Conservation (phyloP, 2,888 invertebrate genomes). For the Lasius fuliginosus region DNA sequence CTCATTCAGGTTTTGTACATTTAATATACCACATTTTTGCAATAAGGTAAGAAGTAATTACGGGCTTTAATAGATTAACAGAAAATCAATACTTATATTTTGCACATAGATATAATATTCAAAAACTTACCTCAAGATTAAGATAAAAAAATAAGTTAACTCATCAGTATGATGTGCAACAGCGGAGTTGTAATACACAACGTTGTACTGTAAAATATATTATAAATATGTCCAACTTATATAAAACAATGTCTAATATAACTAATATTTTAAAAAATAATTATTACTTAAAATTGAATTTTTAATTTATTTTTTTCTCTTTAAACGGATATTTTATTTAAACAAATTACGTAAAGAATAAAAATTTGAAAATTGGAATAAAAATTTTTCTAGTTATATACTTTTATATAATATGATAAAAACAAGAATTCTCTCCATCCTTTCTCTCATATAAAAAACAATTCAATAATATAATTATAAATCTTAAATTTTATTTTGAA, state of each 20-base stretch:
- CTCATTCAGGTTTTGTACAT: not conserved
- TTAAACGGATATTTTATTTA: not conserved
- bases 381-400: not conserved
- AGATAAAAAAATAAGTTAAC: not conserved
- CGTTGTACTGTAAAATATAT: not conserved
- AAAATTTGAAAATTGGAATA: no score
- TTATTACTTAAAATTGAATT: not conserved
- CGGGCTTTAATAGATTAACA: no score
- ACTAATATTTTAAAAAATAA: not conserved
- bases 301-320: not conserved
- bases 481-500: not conserved
- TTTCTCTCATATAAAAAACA: not conserved
- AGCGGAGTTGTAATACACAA: not conserved
- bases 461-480: not conserved
- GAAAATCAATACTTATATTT: no score
- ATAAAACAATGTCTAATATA: not conserved
- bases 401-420: not conserved
- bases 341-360: no score
- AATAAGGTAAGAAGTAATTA: no score
- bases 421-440: not conserved
- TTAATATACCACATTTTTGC: no score
- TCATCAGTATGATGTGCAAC: not conserved
- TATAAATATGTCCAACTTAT: not conserved
- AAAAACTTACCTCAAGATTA: no score
- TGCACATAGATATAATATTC: no score